Evolutionary conservation across 2,888 invertebrate genomes (phyloP).

Genomic region (Glomeris marginata): DNA sequence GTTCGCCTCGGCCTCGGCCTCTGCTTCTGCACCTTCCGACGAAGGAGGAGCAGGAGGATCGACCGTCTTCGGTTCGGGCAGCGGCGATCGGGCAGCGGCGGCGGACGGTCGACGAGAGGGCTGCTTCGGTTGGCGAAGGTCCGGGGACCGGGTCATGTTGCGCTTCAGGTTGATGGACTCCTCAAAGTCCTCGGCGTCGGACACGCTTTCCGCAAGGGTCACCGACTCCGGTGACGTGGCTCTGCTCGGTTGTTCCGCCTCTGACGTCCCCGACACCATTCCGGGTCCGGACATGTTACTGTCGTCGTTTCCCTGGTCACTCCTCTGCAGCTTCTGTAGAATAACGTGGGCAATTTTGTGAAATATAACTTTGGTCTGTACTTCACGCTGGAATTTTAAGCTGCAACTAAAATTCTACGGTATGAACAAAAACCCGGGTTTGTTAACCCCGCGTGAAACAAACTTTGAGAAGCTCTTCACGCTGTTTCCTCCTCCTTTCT

Average conservation of each 20-base stretch:
- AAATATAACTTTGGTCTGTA: too few relatives aligned
- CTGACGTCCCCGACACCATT: conserved; percentile 14
- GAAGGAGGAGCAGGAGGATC: too few relatives aligned
- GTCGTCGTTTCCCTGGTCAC: conserved; percentile 15
- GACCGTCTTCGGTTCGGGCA: too few relatives aligned
- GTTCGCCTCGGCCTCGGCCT: conserved; percentile 3
- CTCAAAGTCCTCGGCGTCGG: conserved; percentile 24
- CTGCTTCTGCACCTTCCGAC: conserved; percentile 6
- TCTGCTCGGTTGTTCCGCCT: conserved; percentile 13
- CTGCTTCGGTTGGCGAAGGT: conserved; percentile 9
- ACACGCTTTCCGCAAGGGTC: conserved; percentile 17
- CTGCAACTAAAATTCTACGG: conserved; percentile 9
- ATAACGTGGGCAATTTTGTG: background rate
- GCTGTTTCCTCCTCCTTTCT: conserved; percentile 65
- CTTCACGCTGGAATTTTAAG: conserved; percentile 3
- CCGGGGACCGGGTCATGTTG: conserved; percentile 13
- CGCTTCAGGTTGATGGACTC: conserved; percentile 25
- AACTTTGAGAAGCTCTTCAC: conserved; percentile 76
- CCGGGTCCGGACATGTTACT: conserved; percentile 17
- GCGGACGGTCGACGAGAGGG: too few relatives aligned
- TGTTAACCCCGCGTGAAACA: conserved; percentile 9
- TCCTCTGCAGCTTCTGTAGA: conserved; percentile 39
- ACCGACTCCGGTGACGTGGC: conserved; percentile 18
- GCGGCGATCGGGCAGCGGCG: too few relatives aligned
- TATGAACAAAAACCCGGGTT: conserved; percentile 4